Evolutionary conservation across 64 coral and sea anemone species (phyloP).

Genomic region (Dendrophyllia cribrosa): DNA sequence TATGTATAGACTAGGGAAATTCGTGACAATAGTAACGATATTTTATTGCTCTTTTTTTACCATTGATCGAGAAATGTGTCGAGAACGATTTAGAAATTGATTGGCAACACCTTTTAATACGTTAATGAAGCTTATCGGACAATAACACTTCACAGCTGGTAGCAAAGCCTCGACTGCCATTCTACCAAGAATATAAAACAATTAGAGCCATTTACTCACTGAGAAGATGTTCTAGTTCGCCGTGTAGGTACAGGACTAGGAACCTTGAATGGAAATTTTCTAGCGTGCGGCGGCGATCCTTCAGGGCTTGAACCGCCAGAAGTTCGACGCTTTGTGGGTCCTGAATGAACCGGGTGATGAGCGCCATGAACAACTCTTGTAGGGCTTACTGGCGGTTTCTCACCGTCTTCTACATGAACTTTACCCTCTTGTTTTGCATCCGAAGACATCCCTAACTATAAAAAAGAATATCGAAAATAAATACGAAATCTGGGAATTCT

Average conservation of each 20-base stretch:
- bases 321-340: background rate
- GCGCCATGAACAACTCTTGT: background rate
- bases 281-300: conserved; percentile 54
- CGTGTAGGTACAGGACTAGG: conserved; percentile 92
- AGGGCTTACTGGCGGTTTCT: background rate
- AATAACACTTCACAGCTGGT: too few species aligned
- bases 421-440: conserved; percentile 7
- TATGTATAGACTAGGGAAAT: too few species aligned
- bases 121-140: too few species aligned
- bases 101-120: too few species aligned
- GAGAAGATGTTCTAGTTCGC: conserved; percentile 94
- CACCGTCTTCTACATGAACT: background rate
- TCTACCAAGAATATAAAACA: background rate
- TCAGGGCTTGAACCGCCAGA: conserved; percentile 9
- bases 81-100: too few species aligned
- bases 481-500: background rate
- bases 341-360: background rate
- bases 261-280: conserved; percentile 67
- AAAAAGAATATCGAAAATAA: background rate
- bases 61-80: too few species aligned
- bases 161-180: background rate
- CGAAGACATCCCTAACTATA: conserved; percentile 42
- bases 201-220: conserved; percentile 63
- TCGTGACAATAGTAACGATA: too few species aligned
- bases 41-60: too few species aligned